These are phyloP conservation scores for Apostichopus japonicus DNA, from an alignment of 35 echinoderm and acorn worm genomes.

Conservation along the genomic window DNA sequence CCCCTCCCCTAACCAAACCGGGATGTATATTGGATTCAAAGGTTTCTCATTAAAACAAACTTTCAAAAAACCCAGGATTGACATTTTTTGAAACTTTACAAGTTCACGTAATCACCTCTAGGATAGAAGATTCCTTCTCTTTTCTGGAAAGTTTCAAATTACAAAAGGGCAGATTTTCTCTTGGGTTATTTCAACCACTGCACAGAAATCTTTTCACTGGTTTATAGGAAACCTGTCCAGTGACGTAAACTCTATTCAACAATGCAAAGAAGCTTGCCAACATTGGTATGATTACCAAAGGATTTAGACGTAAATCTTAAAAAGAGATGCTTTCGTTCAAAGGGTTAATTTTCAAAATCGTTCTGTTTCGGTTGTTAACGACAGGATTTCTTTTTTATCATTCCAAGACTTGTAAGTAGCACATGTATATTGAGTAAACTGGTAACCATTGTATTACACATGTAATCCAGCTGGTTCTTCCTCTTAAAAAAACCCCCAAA, in stretches of 20 bases:
- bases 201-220: background rate
- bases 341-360: constrained; percentile 36
- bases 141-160: background rate
- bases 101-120: constrained; percentile 10
- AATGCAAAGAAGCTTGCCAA: constrained; percentile 34
- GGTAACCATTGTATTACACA: background rate
- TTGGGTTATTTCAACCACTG: constrained; percentile 2
- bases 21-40: too few relatives aligned
- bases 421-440: constrained; percentile 31
- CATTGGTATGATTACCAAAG: constrained; percentile 32
- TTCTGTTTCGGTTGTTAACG: constrained; percentile 14
- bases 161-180: constrained; percentile 34
- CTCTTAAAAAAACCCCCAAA: background rate
- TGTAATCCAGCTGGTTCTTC: background rate
- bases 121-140: background rate
- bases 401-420: constrained; percentile 10
- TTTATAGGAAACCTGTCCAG: constrained; percentile 14
- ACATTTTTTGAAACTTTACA: constrained; percentile 42
- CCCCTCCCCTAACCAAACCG: too few relatives aligned
- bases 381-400: background rate
- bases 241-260: background rate
- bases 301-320: constrained; percentile 39
- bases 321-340: constrained; percentile 38
- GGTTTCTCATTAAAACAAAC: constrained; percentile 20
- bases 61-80: background rate